Conservation (phyloP, 2,888 invertebrate genomes). For the Pycnomerus fuliginosus region DNA sequence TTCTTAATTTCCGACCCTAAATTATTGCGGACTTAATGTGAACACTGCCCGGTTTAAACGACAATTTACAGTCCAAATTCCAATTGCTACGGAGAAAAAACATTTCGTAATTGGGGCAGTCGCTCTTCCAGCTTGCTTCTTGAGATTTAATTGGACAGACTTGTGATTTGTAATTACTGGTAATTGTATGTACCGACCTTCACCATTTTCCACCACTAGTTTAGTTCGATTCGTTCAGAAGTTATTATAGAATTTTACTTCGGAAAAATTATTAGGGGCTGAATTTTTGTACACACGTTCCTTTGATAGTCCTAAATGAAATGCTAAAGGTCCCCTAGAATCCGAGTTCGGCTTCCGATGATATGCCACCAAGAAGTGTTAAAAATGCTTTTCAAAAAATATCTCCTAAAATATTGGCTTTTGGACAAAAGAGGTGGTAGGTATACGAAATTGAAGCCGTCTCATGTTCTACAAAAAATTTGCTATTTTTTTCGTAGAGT, state of each 20-base stretch:
- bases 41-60: conserved; percentile 30
- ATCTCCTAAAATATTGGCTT: no score
- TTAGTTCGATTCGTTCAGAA: no score
- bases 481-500: no score
- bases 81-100: conserved; percentile 14
- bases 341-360: no score
- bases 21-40: conserved; percentile 35
- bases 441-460: no score
- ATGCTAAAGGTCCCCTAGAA: no score
- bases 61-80: conserved; percentile 19
- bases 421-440: no score
- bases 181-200: conserved; percentile 27
- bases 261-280: no score
- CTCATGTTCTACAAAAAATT: not conserved
- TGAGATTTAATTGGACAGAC: conserved; percentile 34
- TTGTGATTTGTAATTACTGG: conserved; percentile 31
- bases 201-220: not conserved
- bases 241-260: not conserved
- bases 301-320: no score
- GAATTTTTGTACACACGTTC: no score
- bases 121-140: conserved; percentile 8
- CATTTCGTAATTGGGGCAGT: conserved; percentile 17
- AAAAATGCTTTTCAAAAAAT: no score
- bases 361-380: no score
- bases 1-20: conserved; percentile 38